Conservation (phyloP, 1,140 invertebrate species). For the Trichonephila inaurata region DNA sequence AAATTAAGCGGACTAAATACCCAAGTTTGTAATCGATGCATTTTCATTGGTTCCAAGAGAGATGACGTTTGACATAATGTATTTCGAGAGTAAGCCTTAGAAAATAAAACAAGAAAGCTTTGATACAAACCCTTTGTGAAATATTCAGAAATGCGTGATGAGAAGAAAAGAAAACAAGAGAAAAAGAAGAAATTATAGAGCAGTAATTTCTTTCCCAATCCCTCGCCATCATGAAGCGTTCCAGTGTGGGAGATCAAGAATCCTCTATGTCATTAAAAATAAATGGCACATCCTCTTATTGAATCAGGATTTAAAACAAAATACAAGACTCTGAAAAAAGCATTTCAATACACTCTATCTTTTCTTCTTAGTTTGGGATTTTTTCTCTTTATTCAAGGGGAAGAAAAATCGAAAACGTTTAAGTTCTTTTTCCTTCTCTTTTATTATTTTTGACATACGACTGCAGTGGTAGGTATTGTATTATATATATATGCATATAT, state of each 20-base stretch:
- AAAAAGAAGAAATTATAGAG: constrained; percentile 24
- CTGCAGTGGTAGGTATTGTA: not conserved
- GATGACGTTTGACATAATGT: not conserved
- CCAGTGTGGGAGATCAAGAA: not conserved
- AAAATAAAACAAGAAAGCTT: not conserved
- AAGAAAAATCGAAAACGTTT: constrained; percentile 47
- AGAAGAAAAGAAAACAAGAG: not conserved
- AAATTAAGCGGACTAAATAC: not conserved
- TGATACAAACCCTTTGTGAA: not conserved
- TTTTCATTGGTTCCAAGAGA: not conserved
- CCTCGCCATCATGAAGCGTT: not conserved
- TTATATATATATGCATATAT: not conserved
- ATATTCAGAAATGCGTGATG: not conserved
- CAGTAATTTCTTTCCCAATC: constrained; percentile 51
- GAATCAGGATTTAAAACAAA: constrained; percentile 62
- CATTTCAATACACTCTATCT: constrained; percentile 39
- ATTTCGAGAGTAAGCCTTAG: not conserved
- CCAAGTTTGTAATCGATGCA: not conserved
- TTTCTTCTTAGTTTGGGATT: not conserved
- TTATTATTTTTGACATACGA: constrained; percentile 56
- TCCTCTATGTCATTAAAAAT: constrained; percentile 53
- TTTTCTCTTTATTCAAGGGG: not conserved
- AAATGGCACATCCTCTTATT: constrained; percentile 50
- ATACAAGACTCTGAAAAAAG: constrained; percentile 35
- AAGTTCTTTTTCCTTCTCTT: constrained; percentile 25